Percentiles rank a stretch among this genome's conserved stretches.
phyloP scores from a whole-genome alignment of 2,888 invertebrate species.

The Macrophya annulata region DNA sequence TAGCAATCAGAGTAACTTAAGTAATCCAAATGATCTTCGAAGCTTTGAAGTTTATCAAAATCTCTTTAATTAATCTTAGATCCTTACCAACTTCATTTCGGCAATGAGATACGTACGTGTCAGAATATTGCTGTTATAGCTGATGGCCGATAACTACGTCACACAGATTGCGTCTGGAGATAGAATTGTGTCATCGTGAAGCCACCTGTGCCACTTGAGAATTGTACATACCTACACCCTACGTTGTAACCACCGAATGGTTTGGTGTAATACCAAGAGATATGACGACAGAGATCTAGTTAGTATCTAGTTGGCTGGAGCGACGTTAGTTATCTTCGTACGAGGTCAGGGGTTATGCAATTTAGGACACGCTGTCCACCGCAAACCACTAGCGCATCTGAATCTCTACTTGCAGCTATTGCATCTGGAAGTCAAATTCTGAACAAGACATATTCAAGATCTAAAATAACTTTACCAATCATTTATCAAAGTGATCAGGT shows the following conservation, averaged over 20 bases:
- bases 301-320: slow-evolving; percentile 66
- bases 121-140: not conserved
- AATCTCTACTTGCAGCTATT: not conserved
- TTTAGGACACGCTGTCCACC: slow-evolving; percentile 81
- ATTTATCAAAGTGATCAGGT: not conserved
- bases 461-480: not conserved
- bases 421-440: not conserved
- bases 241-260: slow-evolving; percentile 13
- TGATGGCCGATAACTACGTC: not conserved
- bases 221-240: not conserved
- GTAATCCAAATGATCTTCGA: not conserved
- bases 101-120: not conserved
- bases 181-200: slow-evolving; percentile 5
- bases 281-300: slow-evolving; percentile 71
- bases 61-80: not conserved
- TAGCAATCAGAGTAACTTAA: not conserved
- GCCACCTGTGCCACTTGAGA: slow-evolving; percentile 38
- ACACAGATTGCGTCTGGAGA: not conserved
- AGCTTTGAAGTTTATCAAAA: not conserved
- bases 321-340: slow-evolving; percentile 75
- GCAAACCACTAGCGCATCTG: slow-evolving; percentile 77
- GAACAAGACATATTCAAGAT: not conserved
- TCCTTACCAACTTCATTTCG: not conserved
- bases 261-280: slow-evolving; percentile 61
- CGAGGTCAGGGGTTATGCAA: slow-evolving; percentile 80